Base-by-base conservation (phyloP, 2,113 vertebrate genomes). In the Aegypius monachus region DNA sequence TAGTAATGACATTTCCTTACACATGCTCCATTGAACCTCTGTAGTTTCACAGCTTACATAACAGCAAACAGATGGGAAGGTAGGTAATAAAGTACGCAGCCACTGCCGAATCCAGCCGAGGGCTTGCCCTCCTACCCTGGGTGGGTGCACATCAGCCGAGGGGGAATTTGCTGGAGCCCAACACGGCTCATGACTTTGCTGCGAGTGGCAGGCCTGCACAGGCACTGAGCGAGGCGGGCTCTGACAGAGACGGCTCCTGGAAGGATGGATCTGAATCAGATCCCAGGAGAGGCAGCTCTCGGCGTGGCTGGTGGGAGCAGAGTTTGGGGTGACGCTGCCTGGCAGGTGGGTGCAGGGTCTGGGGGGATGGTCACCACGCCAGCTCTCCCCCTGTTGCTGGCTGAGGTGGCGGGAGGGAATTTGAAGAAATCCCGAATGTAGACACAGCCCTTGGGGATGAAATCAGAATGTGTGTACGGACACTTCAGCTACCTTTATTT, bases 401-500 rank as follows among this genome's bases (percentile, higher is more conserved):
- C 56, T 67, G 56, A 66, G 52, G 59, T 6, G 11, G 36, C 1
- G 0, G 43, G 29, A 88, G 47, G 52, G 38, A 83, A 53, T 45
- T 52, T 59, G 43, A 81, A 86, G 83, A 81, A 96, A 85, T 95
- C 79, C 81, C 10, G 0, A 70, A n/a, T 0, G 2, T 36, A 90
- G 74, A 55, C 19, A 11, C 23, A 90, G 55, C 42, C 91, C 90
- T 86, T 26, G 32, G 75, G 71, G 67, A 93, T 81, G 59, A 90
- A 96, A 92, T 40, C 9, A 1, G 48, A 79, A 73, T 59, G 81
- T 86, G 83, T 74, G 55, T 63, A 73, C 6, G 63, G 96, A 95
- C 91, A 91, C 26, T 94, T 85, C 62, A 53, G 70, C 53, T 82
- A 91, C 91, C 91, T 97, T 96, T 97, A 96, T 95, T 97, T 97